Percentiles rank a stretch among this genome's conserved stretches.
Evolutionary conservation across 2,888 invertebrate genomes (phyloP).

Genomic region (Euplagia quadripunctaria): DNA sequence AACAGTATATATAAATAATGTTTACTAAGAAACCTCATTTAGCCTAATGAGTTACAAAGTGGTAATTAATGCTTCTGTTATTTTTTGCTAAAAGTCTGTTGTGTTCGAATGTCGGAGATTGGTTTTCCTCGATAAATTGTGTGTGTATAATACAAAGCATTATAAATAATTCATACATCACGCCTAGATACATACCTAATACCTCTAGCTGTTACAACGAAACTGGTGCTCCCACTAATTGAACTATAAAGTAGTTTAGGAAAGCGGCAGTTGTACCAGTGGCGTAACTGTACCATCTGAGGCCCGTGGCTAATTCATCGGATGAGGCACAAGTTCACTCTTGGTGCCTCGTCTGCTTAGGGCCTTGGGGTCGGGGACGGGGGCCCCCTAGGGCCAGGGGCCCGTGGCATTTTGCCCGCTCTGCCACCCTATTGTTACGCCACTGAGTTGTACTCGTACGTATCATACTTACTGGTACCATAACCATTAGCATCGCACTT

Average conservation of each 20-base stretch:
- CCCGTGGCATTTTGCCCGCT: no score
- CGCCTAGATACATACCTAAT: slow-evolving; percentile 77
- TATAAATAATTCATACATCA: slow-evolving; percentile 72
- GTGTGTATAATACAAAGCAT: slow-evolving; percentile 53
- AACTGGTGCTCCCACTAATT: slow-evolving; percentile 67
- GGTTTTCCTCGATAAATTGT: slow-evolving; percentile 3
- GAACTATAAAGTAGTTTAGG: not conserved
- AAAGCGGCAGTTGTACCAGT: no score
- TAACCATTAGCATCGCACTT: not conserved
- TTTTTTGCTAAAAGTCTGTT: not conserved
- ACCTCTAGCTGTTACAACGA: slow-evolving; percentile 57
- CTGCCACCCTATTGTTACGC: no score
- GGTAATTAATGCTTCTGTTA: slow-evolving; percentile 2
- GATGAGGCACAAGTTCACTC: no score
- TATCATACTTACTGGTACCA: no score
- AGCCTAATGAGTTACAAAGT: not conserved
- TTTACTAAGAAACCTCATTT: slow-evolving; percentile 1
- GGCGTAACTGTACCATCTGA: no score
- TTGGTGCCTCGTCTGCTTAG: no score
- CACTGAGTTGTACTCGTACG: no score
- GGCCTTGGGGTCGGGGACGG: no score
- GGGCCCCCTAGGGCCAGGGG: no score
- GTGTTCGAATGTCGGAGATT: slow-evolving; percentile 19
- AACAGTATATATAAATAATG: not conserved
- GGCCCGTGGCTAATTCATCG: no score